A percentile compares a stretch with the other conserved stretches of the same genome.
Evolutionary conservation across 2,888 invertebrate species (phyloP).

Genomic region (Sarcophaga variegata): DNA sequence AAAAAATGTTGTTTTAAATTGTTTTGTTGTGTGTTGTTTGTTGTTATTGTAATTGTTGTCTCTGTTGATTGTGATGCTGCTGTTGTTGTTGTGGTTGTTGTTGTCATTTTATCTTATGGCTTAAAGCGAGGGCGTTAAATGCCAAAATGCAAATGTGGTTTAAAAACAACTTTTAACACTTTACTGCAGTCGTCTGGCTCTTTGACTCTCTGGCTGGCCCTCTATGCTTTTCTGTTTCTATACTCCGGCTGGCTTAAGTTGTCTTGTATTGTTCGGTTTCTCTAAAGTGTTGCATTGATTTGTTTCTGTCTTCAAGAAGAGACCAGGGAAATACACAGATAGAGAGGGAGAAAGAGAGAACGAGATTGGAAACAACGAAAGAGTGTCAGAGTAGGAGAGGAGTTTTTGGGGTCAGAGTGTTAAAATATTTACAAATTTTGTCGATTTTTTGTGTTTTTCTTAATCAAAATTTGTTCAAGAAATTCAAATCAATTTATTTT

Average conservation of each 20-base stretch:
- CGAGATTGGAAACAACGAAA: no score
- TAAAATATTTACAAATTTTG: not conserved
- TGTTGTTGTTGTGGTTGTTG: constrained; percentile 2
- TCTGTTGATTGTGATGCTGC: constrained; percentile 19
- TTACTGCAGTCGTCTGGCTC: not conserved
- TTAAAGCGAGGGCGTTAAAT: constrained; percentile 65
- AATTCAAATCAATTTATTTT: not conserved
- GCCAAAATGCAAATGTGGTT: constrained; percentile 54
- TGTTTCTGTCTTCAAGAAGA: not conserved
- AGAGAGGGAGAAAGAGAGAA: not conserved
- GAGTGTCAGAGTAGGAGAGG: no score
- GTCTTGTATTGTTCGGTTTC: not conserved
- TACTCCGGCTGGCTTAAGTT: not conserved
- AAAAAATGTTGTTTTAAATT: not conserved
- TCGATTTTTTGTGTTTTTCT: no score
- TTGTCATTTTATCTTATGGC: constrained; percentile 14
- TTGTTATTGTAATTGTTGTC: constrained; percentile 9
- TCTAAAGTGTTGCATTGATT: not conserved
- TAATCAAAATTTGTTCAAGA: no score
- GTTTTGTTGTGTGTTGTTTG: constrained; percentile 12
- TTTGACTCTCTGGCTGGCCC: not conserved
- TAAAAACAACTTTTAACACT: constrained; percentile 57
- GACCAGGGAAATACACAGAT: not conserved
- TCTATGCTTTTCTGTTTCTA: not conserved
- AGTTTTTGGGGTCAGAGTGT: not conserved